Conservation (phyloP, 2,113 vertebrate species). For the Xerus inauris region DNA sequence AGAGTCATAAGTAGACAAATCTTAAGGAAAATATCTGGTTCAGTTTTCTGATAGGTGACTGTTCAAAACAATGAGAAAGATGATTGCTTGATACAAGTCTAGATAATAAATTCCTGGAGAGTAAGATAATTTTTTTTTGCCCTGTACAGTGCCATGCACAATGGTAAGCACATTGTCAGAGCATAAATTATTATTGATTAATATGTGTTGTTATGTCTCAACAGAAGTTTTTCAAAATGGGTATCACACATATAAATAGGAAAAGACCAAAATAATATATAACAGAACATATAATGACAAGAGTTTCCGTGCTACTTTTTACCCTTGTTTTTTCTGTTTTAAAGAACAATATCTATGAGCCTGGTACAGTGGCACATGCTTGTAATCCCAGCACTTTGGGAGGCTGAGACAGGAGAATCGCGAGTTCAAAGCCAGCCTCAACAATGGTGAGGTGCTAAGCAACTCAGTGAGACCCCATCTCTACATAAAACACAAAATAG, state of each 20-base stretch:
- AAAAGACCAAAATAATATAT: neutral
- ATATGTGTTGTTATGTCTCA: neutral
- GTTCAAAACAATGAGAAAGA: neutral
- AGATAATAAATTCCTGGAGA: neutral
- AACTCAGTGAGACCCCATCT: too few species aligned
- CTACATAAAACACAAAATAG: too few species aligned
- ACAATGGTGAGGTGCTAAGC: too few species aligned
- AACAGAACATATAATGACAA: neutral
- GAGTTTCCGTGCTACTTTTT: neutral
- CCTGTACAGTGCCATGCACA: neutral
- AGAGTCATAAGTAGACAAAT: neutral
- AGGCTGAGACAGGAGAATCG: too few species aligned
- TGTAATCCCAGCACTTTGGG: too few species aligned
- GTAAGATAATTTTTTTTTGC: neutral
- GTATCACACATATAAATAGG: neutral
- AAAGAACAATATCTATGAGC: neutral
- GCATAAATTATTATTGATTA: neutral
- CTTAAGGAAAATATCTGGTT: neutral
- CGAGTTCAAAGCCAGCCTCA: too few species aligned
- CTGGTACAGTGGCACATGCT: too few species aligned
- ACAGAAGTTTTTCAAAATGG: neutral
- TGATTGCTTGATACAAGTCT: neutral
- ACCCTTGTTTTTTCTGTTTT: neutral
- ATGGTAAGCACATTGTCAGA: neutral
- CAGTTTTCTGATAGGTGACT: constrained; percentile 30